These are phyloP conservation scores for Ectobius pallidus DNA, from an alignment of 2,888 invertebrate species.

Conservation along the genomic window DNA sequence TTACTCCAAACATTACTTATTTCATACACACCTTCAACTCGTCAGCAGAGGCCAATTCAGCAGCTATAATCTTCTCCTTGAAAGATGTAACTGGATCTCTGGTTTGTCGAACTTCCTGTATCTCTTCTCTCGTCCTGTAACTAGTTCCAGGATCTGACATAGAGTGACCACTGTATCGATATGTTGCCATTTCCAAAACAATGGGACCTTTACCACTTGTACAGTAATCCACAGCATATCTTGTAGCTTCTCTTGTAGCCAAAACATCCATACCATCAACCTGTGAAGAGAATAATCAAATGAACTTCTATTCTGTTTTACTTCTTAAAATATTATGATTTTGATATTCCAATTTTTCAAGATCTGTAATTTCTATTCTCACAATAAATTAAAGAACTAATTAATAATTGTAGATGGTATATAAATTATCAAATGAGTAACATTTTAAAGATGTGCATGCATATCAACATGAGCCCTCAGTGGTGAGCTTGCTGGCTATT, in stretches of 20 bases:
- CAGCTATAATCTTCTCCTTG: conserved; percentile 59
- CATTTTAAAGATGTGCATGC: too few species aligned
- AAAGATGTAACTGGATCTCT: conserved; percentile 69
- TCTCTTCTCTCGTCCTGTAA: conserved; percentile 65
- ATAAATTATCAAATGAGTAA: too few species aligned
- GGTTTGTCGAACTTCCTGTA: conserved; percentile 66
- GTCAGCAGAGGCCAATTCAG: conserved; percentile 62
- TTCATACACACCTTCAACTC: conserved; percentile 63
- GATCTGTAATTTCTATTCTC: too few species aligned
- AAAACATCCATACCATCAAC: conserved; percentile 97
- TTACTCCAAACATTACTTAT: too few species aligned
- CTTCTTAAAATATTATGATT: too few species aligned
- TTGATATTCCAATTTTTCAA: too few species aligned
- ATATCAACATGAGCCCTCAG: too few species aligned
- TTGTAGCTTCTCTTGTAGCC: conserved; percentile 86
- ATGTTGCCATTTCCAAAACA: conserved; percentile 64
- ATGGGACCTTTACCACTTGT: conserved; percentile 64
- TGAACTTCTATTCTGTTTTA: too few species aligned
- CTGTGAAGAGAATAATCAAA: too few species aligned
- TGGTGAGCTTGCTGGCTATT: too few species aligned
- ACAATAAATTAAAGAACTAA: too few species aligned
- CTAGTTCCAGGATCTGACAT: conserved; percentile 74
- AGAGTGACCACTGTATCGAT: conserved; percentile 69
- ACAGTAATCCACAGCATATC: conserved; percentile 61
- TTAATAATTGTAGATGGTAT: too few species aligned